A percentile compares a stretch with the other conserved stretches of the same genome.
phyloP scores from a whole-genome alignment of 1,140 invertebrate species.

The Drosophila oshimai region DNA sequence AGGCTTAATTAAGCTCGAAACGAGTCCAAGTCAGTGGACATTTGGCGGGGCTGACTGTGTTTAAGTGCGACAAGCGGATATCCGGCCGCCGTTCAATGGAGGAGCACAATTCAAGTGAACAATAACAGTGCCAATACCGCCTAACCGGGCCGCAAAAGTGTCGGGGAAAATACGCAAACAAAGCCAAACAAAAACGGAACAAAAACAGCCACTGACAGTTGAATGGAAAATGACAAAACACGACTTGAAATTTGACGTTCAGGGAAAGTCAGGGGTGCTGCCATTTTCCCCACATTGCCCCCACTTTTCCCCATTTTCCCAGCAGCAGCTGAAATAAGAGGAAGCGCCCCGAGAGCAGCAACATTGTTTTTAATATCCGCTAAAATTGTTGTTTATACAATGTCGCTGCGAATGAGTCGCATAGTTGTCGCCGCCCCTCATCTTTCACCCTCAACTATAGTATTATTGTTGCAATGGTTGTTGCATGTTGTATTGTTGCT shows the following conservation, averaged over 20 bases:
- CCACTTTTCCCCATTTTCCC: not conserved
- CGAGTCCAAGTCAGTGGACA: slow-evolving; percentile 30
- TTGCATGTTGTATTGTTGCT: slow-evolving; percentile 22
- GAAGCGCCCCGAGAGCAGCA: slow-evolving; percentile 51
- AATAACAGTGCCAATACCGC: slow-evolving; percentile 33
- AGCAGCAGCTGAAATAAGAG: slow-evolving; percentile 10
- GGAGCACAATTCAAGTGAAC: slow-evolving; percentile 19
- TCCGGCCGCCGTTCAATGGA: slow-evolving; percentile 64
- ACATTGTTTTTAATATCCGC: slow-evolving; percentile 81
- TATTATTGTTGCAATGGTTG: slow-evolving; percentile 16
- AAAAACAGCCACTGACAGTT: slow-evolving; percentile 34
- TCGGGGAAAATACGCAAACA: slow-evolving; percentile 1
- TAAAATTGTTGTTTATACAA: slow-evolving; percentile 81
- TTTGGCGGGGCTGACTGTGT: slow-evolving; percentile 27
- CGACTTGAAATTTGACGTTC: slow-evolving; percentile 69
- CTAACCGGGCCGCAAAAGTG: slow-evolving; percentile 11
- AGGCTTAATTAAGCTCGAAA: slow-evolving; percentile 48
- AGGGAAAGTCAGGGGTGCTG: slow-evolving; percentile 17
- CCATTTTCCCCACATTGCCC: not conserved
- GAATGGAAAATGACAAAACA: slow-evolving; percentile 75
- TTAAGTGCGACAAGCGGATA: slow-evolving; percentile 72
- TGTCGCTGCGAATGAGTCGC: slow-evolving; percentile 63
- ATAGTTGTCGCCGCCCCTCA: slow-evolving; percentile 35
- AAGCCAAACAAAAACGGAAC: slow-evolving; percentile 2
- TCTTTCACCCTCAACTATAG: not conserved